Conservation (phyloP, 2,888 invertebrate species). For the Nebria salina region DNA sequence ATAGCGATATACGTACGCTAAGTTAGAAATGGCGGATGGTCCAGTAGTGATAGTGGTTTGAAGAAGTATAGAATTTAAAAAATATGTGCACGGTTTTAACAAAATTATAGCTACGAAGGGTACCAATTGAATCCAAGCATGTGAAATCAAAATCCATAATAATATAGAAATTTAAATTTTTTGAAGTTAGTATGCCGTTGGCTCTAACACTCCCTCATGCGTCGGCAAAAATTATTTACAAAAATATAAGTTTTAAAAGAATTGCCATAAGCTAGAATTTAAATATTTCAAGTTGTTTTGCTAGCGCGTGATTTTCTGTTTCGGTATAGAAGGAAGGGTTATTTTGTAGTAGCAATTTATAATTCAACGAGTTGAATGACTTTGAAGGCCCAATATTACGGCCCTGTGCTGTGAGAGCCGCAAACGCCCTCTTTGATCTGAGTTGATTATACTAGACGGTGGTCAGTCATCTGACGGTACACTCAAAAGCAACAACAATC, state of each 20-base stretch:
- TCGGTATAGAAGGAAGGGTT: neutral
- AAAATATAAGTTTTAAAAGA: neutral
- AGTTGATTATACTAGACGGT: neutral
- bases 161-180: neutral
- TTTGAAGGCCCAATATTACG: neutral
- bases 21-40: no score
- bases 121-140: neutral
- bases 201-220: neutral
- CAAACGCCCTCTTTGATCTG: neutral
- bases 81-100: neutral
- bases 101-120: neutral
- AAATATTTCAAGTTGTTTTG: neutral
- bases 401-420: neutral
- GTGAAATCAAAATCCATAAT: neutral
- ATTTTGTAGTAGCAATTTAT: neutral
- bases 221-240: neutral
- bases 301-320: neutral
- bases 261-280: neutral
- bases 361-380: neutral
- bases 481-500: neutral
- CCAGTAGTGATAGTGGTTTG: no score
- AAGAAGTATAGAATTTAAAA: neutral
- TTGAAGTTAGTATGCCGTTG: neutral
- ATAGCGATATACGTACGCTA: no score
- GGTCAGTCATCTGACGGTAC: neutral